Conservation (phyloP, 2,888 invertebrate genomes). For the Catocala nupta region DNA sequence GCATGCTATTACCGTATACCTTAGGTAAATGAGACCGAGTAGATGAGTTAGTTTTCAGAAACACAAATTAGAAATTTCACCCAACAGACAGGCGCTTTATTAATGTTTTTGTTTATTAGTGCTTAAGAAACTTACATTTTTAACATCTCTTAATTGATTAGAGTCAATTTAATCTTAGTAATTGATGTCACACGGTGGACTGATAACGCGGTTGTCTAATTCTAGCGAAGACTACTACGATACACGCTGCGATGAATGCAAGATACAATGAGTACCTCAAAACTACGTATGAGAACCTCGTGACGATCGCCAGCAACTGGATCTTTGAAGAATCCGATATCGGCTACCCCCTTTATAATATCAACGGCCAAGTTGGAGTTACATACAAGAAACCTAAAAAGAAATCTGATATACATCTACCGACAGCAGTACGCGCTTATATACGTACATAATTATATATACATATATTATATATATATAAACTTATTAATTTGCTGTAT, state of each 20-base stretch:
- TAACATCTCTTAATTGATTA: neutral
- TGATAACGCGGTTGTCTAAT: neutral
- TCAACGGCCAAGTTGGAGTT: conserved; percentile 73
- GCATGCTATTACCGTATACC: too few species aligned
- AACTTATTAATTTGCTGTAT: too few species aligned
- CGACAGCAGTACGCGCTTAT: conserved; percentile 52
- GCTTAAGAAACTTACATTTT: too few species aligned
- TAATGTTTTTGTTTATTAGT: too few species aligned
- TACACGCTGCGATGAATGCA: conserved; percentile 68
- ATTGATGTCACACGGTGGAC: neutral
- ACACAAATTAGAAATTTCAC: too few species aligned
- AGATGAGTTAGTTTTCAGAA: too few species aligned
- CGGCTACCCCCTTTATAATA: conserved; percentile 66
- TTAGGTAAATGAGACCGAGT: too few species aligned
- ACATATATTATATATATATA: too few species aligned
- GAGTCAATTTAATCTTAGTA: neutral
- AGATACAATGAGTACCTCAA: conserved; percentile 78
- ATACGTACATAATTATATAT: too few species aligned
- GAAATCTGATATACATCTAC: conserved; percentile 74
- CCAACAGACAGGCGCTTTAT: too few species aligned
- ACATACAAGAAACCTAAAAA: conserved; percentile 74
- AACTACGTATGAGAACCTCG: conserved; percentile 69
- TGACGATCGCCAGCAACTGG: conserved; percentile 80
- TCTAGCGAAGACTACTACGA: conserved; percentile 69
- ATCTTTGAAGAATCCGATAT: conserved; percentile 71